Evolutionary conservation across 1,140 invertebrate species (phyloP).

Genomic region (Bursaphelenchus mucronatus): DNA sequence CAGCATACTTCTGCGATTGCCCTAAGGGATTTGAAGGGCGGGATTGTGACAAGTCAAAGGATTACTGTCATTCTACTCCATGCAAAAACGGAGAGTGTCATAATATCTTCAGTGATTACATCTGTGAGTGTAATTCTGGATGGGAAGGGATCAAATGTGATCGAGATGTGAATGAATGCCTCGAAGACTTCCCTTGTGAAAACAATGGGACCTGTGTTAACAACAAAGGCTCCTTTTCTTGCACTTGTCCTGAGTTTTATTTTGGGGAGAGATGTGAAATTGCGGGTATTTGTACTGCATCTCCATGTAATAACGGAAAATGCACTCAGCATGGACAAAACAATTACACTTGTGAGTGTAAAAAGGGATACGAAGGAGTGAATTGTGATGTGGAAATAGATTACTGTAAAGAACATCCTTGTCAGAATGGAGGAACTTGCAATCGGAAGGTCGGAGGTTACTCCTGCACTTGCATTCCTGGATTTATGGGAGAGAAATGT

Average conservation of each 20-base stretch:
- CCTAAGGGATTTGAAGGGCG: slow-evolving; percentile 22
- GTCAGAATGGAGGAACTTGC: slow-evolving; percentile 54
- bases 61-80: not conserved
- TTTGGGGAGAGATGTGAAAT: slow-evolving; percentile 48
- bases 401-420: slow-evolving; percentile 54
- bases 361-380: slow-evolving; percentile 58
- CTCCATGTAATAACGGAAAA: slow-evolving; percentile 47
- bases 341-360: slow-evolving; percentile 59
- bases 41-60: slow-evolving; percentile 24
- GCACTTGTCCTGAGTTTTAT: slow-evolving; percentile 47
- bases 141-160: slow-evolving; percentile 43
- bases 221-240: slow-evolving; percentile 29
- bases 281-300: slow-evolving; percentile 42
- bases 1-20: slow-evolving; percentile 31
- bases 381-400: slow-evolving; percentile 60
- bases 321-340: slow-evolving; percentile 47
- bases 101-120: slow-evolving; percentile 35
- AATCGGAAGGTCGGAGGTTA: slow-evolving; percentile 38
- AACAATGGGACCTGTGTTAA: slow-evolving; percentile 49
- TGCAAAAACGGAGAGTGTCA: slow-evolving; percentile 27
- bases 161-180: slow-evolving; percentile 41
- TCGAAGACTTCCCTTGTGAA: slow-evolving; percentile 41
- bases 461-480: slow-evolving; percentile 46
- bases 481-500: slow-evolving; percentile 52
- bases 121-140: slow-evolving; percentile 43